Conservation (phyloP, 2,888 invertebrate genomes). For the Eristalis intricaria region DNA sequence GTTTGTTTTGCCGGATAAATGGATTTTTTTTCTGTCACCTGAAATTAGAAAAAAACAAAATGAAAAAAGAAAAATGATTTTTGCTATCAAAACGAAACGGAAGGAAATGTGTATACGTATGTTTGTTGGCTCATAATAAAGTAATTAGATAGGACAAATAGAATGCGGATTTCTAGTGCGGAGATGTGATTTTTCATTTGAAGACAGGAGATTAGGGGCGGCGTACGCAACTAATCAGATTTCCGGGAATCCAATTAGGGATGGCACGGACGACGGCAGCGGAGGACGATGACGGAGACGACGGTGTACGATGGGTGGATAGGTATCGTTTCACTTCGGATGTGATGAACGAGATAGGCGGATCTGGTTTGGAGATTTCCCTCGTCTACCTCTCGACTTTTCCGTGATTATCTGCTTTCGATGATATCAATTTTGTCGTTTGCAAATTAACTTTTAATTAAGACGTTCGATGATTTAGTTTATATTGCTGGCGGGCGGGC, state of each 20-base stretch:
- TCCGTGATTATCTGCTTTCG: neutral
- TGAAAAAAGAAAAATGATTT: slow-evolving; percentile 16
- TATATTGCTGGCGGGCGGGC: neutral
- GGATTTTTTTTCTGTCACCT: slow-evolving; percentile 51
- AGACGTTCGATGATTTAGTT: neutral
- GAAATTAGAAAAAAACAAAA: slow-evolving; percentile 41
- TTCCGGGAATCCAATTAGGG: neutral
- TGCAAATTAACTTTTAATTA: neutral
- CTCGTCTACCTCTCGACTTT: neutral
- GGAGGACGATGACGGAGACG: neutral
- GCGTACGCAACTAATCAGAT: slow-evolving; percentile 10
- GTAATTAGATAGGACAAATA: slow-evolving; percentile 63
- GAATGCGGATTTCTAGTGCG: slow-evolving; percentile 11
- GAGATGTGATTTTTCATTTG: slow-evolving; percentile 9
- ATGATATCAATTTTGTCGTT: neutral
- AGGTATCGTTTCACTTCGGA: neutral
- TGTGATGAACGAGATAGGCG: neutral
- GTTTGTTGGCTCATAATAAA: slow-evolving; percentile 63
- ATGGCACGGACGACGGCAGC: neutral
- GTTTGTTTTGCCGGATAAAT: slow-evolving; percentile 57
- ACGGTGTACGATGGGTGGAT: neutral
- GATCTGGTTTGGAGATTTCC: neutral
- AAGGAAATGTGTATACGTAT: neutral
- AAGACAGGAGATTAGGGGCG: neutral
- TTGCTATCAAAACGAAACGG: slow-evolving; percentile 20